Base-by-base conservation (phyloP, 2,888 invertebrate genomes). In the Pseudeuparius sepicola region DNA sequence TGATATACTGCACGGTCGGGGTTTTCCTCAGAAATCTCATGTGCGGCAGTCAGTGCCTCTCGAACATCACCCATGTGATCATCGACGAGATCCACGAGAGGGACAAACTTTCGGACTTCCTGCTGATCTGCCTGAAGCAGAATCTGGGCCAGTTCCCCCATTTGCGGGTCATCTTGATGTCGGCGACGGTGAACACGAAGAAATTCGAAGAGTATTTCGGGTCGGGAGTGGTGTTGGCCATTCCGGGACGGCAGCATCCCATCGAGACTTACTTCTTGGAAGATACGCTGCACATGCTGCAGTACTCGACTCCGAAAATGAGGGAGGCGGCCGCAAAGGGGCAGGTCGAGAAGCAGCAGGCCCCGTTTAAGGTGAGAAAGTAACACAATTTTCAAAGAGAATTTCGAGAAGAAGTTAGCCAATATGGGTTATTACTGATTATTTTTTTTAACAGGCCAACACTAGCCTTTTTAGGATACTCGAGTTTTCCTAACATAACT, bases 31-130 rank as follows among this genome's bases (percentile, higher is more conserved):
- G 94, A 32, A 89, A 87, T 0, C 66, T 97, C 36, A 88, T 93
- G 79, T 75, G 75, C 2, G 83, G 84, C 2, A 81, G 81, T 43
- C 65, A 69, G 4, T 70, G 77, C 2, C 65, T 87, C 9, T 43
- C 49, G 6, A 71, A 78, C 10, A 76, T 89, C 29, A 87, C 90
- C 0, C 96, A 96, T 59, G 67, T 88, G 25, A 76, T 88, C 32
- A 76, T 94, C 52, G 97, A 97, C 61, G 97, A 97, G 64, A 81
- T 96, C 15, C 97, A 97, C 61, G 96, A 96, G 59, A 72, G 96
- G 0, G 93, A 94, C 61, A 76, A 86, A 54, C 81, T 88, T 57
- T 84, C 87, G 31, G 97, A 97, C 63, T 94, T 96, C 61, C 69
- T 96, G 25, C 65, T 97, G 39, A 84, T 92, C 38, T 82, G 85